Evolutionary conservation across 2,888 invertebrate genomes (phyloP).

Genomic region (Cerastis leucographa): DNA sequence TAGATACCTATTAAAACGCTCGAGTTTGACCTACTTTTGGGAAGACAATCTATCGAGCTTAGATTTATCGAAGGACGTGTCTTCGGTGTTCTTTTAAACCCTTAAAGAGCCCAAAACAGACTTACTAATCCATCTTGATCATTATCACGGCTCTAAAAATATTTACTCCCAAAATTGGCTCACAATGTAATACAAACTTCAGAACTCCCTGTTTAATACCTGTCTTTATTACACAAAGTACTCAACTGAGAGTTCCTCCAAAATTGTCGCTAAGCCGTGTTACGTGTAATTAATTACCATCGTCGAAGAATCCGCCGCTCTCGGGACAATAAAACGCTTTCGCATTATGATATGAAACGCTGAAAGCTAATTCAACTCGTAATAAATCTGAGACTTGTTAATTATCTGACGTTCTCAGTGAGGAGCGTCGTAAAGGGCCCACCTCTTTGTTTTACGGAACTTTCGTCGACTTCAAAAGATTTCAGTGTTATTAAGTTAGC

Average conservation of each 20-base stretch:
- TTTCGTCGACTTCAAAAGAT: constrained; percentile 81
- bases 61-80: background rate
- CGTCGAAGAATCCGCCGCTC: constrained; percentile 71
- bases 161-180: constrained; percentile 54
- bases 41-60: background rate
- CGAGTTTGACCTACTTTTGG: background rate
- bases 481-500: constrained; percentile 77
- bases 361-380: constrained; percentile 86
- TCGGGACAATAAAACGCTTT: constrained; percentile 84
- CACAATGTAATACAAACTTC: constrained; percentile 72
- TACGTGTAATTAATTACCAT: constrained; percentile 85
- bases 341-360: constrained; percentile 87
- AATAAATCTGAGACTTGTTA: constrained; percentile 88
- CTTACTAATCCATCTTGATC: constrained; percentile 14
- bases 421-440: constrained; percentile 79
- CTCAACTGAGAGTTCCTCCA: constrained; percentile 73
- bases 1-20: background rate
- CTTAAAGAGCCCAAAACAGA: background rate
- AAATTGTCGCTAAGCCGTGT: constrained; percentile 79
- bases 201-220: constrained; percentile 73
- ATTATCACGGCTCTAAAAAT: constrained; percentile 29
- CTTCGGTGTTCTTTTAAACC: background rate
- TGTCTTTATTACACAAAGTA: constrained; percentile 76
- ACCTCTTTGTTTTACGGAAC: constrained; percentile 79
- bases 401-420: constrained; percentile 78